Evolutionary conservation across 2,113 vertebrate species (phyloP).

Genomic region (Pomatostomus ruficeps): DNA sequence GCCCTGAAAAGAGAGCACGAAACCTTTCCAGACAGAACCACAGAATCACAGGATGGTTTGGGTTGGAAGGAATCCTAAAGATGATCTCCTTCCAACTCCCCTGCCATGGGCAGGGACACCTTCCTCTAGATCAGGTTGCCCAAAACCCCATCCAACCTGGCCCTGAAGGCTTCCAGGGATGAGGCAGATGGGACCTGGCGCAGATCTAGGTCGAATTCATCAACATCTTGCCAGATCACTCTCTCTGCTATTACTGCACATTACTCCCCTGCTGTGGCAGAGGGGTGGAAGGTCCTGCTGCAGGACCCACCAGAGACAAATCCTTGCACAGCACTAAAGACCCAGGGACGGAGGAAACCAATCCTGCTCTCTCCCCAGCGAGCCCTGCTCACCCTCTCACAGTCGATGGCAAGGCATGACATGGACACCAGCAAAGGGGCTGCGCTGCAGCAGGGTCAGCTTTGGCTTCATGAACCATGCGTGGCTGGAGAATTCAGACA

Average conservation of each 20-base stretch:
- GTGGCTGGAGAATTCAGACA: neutral
- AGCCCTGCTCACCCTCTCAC: neutral
- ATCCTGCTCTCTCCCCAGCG: neutral
- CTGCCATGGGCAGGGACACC: neutral
- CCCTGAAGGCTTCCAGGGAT: neutral
- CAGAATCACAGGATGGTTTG: neutral
- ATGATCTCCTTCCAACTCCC: neutral
- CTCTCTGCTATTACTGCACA: neutral
- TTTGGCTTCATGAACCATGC: conserved; percentile 47
- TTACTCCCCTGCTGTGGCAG: neutral
- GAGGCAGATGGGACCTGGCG: neutral
- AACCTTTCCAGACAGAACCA: neutral
- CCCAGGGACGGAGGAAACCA: neutral
- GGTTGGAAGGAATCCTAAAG: neutral
- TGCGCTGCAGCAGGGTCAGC: neutral
- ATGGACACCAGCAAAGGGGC: neutral
- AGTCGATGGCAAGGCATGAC: neutral
- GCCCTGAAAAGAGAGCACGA: neutral
- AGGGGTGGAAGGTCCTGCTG: neutral
- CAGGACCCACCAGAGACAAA: neutral
- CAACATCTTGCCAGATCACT: neutral
- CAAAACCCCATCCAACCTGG: neutral
- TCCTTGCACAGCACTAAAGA: neutral
- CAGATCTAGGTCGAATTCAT: neutral
- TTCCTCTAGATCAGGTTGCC: neutral